phyloP scores from a whole-genome alignment of 2,113 vertebrate genomes.

The Patagioenas fasciata region DNA sequence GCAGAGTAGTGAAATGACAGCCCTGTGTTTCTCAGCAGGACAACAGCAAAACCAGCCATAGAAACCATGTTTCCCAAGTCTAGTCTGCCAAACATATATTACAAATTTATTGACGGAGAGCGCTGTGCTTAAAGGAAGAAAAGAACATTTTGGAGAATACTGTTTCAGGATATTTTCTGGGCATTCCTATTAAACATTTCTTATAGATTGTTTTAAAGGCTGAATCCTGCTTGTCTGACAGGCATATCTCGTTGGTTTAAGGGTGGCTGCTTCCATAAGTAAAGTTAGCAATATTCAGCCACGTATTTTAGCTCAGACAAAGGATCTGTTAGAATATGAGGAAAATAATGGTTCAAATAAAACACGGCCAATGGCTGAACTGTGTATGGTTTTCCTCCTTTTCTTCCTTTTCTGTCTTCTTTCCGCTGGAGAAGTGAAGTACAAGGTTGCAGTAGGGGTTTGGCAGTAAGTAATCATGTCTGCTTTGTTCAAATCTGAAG shows the following conservation, averaged over 20 bases:
- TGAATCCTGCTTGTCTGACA: not conserved
- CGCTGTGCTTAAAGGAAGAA: not conserved
- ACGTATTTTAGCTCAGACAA: not conserved
- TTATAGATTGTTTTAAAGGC: not conserved
- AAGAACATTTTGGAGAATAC: not conserved
- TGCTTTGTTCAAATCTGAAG: slow-evolving; percentile 28
- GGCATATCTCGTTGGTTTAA: not conserved
- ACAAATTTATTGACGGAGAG: not conserved
- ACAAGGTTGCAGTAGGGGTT: not conserved
- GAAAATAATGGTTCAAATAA: not conserved
- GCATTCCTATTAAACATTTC: not conserved
- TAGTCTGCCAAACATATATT: not conserved
- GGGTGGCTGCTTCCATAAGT: not conserved
- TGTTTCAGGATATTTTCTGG: not conserved
- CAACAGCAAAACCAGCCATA: not conserved
- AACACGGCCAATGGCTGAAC: not conserved
- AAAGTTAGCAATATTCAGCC: not conserved
- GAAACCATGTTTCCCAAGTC: not conserved
- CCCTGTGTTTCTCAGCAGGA: not conserved
- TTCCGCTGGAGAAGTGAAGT: not conserved
- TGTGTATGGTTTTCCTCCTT: not conserved
- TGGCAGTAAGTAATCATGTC: not conserved
- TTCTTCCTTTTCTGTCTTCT: not conserved
- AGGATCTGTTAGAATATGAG: not conserved
- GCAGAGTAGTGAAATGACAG: not conserved